Evolutionary conservation across 2,113 vertebrate species (phyloP).

Genomic region (Setophaga kirtlandii): DNA sequence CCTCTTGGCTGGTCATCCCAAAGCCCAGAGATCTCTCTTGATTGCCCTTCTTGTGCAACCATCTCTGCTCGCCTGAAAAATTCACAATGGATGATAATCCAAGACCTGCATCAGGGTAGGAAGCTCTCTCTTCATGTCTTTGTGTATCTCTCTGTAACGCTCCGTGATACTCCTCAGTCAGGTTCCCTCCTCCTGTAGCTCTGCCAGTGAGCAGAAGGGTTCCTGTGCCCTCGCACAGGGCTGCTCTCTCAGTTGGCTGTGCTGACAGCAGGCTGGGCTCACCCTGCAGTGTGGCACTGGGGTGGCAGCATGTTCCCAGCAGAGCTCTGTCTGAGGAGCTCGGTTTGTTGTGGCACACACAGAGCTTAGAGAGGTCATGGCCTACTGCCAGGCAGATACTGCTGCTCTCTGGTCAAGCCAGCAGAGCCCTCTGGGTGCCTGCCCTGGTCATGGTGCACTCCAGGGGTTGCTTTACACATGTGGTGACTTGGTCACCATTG

Average conservation of each 20-base stretch:
- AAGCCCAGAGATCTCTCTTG: neutral
- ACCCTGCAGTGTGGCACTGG: neutral
- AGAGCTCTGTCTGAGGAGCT: too few relatives aligned
- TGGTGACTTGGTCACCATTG: neutral
- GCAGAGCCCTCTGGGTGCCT: neutral
- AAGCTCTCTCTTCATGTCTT: neutral
- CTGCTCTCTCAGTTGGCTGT: neutral
- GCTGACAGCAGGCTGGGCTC: neutral
- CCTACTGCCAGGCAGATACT: neutral
- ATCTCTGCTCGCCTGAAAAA: neutral
- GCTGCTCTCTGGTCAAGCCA: neutral
- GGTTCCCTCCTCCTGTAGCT: neutral
- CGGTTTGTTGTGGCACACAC: fast-evolving
- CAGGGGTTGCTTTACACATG: neutral
- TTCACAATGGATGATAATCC: neutral
- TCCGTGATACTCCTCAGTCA: neutral
- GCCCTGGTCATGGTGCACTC: neutral
- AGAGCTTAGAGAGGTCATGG: neutral
- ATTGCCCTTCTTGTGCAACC: neutral
- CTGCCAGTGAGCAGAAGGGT: too few relatives aligned
- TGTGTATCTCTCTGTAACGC: neutral
- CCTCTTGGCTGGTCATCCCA: neutral
- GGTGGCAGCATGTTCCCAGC: fast-evolving
- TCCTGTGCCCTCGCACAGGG: neutral
- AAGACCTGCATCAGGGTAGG: neutral